A percentile compares a stretch with the other conserved stretches of the same genome.
phyloP scores from a whole-genome alignment of 1,140 invertebrate species.

The Aethina tumida region DNA sequence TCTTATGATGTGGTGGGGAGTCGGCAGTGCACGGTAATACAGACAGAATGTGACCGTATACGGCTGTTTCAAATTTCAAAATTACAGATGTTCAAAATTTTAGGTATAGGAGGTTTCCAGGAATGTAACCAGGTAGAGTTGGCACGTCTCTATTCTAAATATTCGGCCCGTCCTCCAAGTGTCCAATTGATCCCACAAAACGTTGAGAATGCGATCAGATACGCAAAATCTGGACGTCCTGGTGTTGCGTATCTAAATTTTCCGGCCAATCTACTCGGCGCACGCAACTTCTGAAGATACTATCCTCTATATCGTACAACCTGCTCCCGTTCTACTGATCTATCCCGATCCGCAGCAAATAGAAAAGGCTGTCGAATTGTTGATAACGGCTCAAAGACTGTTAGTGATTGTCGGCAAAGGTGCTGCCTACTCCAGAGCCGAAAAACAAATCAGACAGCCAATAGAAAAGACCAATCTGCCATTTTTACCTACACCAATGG shows the following conservation, averaged over 20 bases:
- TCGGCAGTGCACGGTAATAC: no score
- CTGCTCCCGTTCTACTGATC: slow-evolving; percentile 52
- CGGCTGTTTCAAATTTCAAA: no score
- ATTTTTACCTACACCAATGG: slow-evolving; percentile 92
- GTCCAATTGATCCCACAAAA: slow-evolving; percentile 75
- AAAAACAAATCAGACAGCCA: slow-evolving; percentile 47
- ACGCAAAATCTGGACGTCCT: slow-evolving; percentile 77
- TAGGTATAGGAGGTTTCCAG: slow-evolving; percentile 89
- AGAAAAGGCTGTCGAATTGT: slow-evolving; percentile 53
- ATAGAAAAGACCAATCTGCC: slow-evolving; percentile 66
- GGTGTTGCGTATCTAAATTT: slow-evolving; percentile 84
- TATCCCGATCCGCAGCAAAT: slow-evolving; percentile 58
- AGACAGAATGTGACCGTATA: no score
- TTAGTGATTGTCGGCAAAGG: slow-evolving; percentile 92
- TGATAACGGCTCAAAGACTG: slow-evolving; percentile 65
- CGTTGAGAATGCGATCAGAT: slow-evolving; percentile 85
- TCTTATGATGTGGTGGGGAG: no score
- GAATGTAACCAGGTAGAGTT: slow-evolving; percentile 84
- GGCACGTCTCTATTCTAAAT: slow-evolving; percentile 79
- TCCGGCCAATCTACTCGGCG: slow-evolving; percentile 79
- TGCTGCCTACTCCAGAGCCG: slow-evolving; percentile 73
- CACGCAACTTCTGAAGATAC: slow-evolving; percentile 50
- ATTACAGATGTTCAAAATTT: no score
- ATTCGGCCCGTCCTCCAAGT: slow-evolving; percentile 75
- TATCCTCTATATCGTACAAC: slow-evolving; percentile 37